Base-by-base conservation (phyloP, 92 coral and sea anemone species). In the Epizoanthus rinbou region DNA sequence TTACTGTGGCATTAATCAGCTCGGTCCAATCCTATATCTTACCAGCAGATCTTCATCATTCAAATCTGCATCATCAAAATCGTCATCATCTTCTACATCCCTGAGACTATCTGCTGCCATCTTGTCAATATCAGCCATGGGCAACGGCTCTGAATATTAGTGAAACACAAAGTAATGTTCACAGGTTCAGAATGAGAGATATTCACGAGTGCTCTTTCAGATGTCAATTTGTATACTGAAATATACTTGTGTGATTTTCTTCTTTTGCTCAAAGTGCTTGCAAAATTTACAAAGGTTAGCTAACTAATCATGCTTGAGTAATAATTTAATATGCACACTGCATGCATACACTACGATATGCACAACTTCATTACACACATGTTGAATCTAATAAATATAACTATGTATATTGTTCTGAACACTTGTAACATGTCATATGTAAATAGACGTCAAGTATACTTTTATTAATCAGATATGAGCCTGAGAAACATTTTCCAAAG, bases 21-120 rank as follows among this genome's bases (percentile, higher is more conserved):
- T 8, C 54, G 0, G 54, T 47, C 7, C 37, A 47, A 8, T 23
- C 10, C 11, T 22, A 19, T 24, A 8, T 41, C 88, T 84, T 89
- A 93, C 98, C 91, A 95, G 69, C 5, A 95, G 75, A 19, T 93
- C 98, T 59, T 97, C 86, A 73, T 93, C 92, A 84, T 91, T 87
- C 65, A 85, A 70, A 68, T 90, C 93, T n/a, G 89, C 88, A 72
- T 94, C 97, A 84, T 87, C 95, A 64, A 84, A 89, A 80, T 89
- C 95, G 39, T 95, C 98, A 39, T 86, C 92, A 58, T 92, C 92
- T 31, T 89, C 95, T 57, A 80, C 84, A 79, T 82, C 92, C 64
- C 71, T 76, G 67, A 86, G 78, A 59, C 88, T 75, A 18, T 90
- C 90, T 1, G 93, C 93, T 37, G 93, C 93, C 87, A 90, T 69